Evolutionary conservation across 2,113 vertebrate species (phyloP).

Genomic region (Hydrolagus affinis): DNA sequence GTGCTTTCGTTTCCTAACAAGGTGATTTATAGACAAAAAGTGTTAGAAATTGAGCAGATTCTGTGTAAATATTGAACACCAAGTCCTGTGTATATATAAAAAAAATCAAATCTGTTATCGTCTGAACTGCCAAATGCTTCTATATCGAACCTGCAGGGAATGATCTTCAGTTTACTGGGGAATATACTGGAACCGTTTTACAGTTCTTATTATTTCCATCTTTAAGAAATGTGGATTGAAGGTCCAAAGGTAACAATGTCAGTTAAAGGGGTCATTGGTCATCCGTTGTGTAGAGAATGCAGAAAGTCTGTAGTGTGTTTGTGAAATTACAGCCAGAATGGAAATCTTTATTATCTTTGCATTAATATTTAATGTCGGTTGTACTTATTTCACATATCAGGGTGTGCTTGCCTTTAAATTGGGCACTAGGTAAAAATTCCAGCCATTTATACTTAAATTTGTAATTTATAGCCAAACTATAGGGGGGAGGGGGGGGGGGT

Average conservation of each 20-base stretch:
- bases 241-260: conserved; percentile 41
- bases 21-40: conserved; percentile 82
- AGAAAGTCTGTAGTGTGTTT: conserved; percentile 29
- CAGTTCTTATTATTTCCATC: conserved; percentile 39
- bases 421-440: conserved; percentile 20
- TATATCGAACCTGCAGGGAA: conserved; percentile 54
- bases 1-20: conserved; percentile 85
- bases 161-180: conserved; percentile 44
- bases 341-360: conserved; percentile 31
- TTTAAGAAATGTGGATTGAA: conserved; percentile 38
- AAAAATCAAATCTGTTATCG: conserved; percentile 44
- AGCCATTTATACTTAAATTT: conserved; percentile 31
- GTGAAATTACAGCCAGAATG: conserved; percentile 30
- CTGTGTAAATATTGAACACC: conserved; percentile 54
- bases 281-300: conserved; percentile 25
- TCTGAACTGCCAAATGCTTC: conserved; percentile 64
- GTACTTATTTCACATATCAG: conserved; percentile 32
- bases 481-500: conserved; percentile 15
- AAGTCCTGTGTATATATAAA: conserved; percentile 49
- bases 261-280: conserved; percentile 24
- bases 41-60: conserved; percentile 84
- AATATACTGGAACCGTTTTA: conserved; percentile 39
- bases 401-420: conserved; percentile 31
- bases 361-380: conserved; percentile 33
- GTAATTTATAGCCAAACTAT: conserved; percentile 28